phyloP scores from a whole-genome alignment of 1,140 invertebrate genomes.

The Pollicipes pollicipes region DNA sequence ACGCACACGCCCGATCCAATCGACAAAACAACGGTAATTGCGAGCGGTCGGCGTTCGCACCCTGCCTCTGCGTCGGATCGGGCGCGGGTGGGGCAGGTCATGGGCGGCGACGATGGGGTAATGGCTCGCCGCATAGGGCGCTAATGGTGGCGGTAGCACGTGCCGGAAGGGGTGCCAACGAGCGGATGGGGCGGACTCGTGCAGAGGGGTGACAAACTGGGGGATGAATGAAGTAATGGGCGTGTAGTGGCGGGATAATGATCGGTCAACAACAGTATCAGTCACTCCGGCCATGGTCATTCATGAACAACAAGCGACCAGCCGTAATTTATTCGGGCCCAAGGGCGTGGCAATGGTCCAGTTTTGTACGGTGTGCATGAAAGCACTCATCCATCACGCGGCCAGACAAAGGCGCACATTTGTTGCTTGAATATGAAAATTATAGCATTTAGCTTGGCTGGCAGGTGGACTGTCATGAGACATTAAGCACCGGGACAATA shows the following conservation, averaged over 20 bases:
- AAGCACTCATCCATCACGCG: too few species aligned
- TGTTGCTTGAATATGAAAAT: too few species aligned
- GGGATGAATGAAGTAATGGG: background rate
- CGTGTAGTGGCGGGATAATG: background rate
- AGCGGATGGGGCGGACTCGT: background rate
- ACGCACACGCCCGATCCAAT: background rate
- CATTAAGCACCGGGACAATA: too few species aligned
- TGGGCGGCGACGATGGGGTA: background rate
- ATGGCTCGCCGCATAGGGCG: background rate
- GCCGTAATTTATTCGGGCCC: background rate
- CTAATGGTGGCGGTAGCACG: background rate
- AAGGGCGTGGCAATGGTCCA: background rate
- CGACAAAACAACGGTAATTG: background rate
- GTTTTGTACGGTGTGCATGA: too few species aligned
- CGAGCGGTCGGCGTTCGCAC: background rate
- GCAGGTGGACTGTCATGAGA: too few species aligned
- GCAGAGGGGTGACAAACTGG: too few species aligned
- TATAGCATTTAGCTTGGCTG: too few species aligned
- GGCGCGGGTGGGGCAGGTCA: background rate
- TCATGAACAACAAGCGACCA: background rate
- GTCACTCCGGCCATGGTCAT: background rate
- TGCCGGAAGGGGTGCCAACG: background rate
- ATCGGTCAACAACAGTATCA: background rate
- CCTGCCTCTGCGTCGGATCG: too few species aligned
- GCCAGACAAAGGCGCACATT: too few species aligned